Base-by-base conservation (phyloP, 2,113 vertebrate genomes). In the Tachysurus fulvidraco region DNA sequence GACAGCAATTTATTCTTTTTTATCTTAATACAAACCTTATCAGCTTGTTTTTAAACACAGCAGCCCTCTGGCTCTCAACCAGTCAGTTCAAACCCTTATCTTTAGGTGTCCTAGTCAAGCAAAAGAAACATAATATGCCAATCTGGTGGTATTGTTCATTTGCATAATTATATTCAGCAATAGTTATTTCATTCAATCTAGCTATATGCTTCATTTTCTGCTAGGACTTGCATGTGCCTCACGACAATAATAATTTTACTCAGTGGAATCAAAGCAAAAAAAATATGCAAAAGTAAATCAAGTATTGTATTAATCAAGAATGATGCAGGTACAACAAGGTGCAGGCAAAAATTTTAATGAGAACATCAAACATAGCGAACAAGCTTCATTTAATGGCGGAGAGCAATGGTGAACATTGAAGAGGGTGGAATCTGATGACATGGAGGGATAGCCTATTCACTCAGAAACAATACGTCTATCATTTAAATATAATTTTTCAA, bases 391-490 rank as follows among this genome's bases (percentile, higher is more conserved):
- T 71, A 44, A 36, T 46, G 14, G 30, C 13, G 10, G 44, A 74
- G 55, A 79, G 19, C 52, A 17, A 12, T 54, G 41, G 17, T 54
- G 57, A 30, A 36, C 30, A 64, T 25, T 23, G 55, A 73, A 82
- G 12, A 12, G n/a, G 81, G 12, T 36, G 6, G 28, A n/a, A 25
- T n/a, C 41, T 84, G 65, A 76, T 52, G 55, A 52, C 79, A 65
- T 79, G 73, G 88, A 41, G 46, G 30, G 5, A 50, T n/a, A 76
- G 65, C 36, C 12, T 78, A 78, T 80, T 71, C 28, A 83, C 50
- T 90, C 81, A 88, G 36, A 85, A 82, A 78, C 83, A 86, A 84
- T 81, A 59, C 60, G 59, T 59, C 50, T 59, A 59, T 23, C 9
- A 80, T 60, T 59, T 81, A 60, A 44, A 60, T 60, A 60, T 25